Evolutionary conservation across 2,113 vertebrate genomes (phyloP).

Genomic region (Brachyhypopomus occidentalis): DNA sequence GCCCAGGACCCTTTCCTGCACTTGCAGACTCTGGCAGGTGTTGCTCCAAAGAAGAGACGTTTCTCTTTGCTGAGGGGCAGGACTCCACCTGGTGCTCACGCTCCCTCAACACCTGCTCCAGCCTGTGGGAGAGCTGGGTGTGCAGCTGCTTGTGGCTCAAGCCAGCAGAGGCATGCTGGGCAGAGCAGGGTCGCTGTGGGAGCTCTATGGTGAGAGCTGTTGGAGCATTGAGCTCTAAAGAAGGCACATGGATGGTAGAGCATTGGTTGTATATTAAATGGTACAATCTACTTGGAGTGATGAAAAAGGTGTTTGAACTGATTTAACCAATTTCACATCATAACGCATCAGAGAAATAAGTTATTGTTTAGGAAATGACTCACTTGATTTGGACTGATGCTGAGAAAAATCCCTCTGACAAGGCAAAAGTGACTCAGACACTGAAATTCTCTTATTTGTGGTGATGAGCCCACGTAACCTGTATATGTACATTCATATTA

Average conservation of each 20-base stretch:
- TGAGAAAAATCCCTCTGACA: constrained; percentile 53
- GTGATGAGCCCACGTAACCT: constrained; percentile 53
- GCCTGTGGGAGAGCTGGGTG: constrained; percentile 55
- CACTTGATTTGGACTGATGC: constrained; percentile 57
- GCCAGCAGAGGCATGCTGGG: constrained; percentile 27
- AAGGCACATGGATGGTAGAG: neutral
- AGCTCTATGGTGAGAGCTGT: neutral
- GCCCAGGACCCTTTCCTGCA: constrained; percentile 16
- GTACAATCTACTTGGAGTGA: neutral
- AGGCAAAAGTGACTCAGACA: constrained; percentile 65
- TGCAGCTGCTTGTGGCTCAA: constrained; percentile 62
- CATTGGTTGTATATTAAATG: neutral
- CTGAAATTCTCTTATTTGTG: constrained; percentile 61
- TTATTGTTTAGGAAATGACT: neutral
- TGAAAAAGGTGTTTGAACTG: neutral
- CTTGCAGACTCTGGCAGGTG: neutral
- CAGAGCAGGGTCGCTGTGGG: constrained; percentile 41
- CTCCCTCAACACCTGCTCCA: constrained; percentile 60
- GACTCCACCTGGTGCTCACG: constrained; percentile 37
- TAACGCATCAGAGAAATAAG: neutral
- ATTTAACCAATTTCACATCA: neutral
- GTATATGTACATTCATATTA: neutral
- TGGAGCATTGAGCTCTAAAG: constrained; percentile 40
- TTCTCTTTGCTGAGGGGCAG: neutral
- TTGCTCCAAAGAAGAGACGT: neutral